phyloP scores from a whole-genome alignment of 2,797 vertebrate genomes.

The Capromys pilorides region DNA sequence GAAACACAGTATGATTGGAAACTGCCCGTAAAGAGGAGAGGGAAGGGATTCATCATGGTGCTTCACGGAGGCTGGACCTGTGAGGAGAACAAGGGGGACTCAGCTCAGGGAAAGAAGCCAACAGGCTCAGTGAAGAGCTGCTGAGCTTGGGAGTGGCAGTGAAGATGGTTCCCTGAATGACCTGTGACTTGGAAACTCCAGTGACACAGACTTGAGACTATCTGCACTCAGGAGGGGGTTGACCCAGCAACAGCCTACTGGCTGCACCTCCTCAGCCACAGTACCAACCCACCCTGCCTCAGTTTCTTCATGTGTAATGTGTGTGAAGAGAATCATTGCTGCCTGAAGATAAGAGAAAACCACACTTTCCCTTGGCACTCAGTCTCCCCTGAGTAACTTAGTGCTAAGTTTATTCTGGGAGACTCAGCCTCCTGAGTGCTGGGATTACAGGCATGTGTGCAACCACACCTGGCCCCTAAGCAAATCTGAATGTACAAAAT shows the following conservation, averaged over 20 bases:
- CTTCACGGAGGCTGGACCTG: no score
- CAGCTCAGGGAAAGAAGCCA: not conserved
- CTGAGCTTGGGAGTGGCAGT: not conserved
- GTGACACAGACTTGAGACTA: not conserved
- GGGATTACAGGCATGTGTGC: not conserved
- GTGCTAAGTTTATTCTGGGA: not conserved
- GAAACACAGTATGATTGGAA: not conserved
- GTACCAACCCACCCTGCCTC: not conserved
- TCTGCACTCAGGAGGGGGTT: not conserved
- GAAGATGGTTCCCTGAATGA: not conserved
- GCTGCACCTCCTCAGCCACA: not conserved
- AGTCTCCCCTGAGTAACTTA: not conserved
- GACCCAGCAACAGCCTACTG: not conserved
- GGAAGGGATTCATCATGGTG: not conserved
- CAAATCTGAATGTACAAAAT: not conserved
- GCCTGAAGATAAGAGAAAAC: slow-evolving; percentile 37
- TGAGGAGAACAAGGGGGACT: not conserved
- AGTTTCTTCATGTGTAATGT: not conserved
- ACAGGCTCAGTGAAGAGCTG: not conserved
- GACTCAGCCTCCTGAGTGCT: not conserved
- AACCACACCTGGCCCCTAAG: not conserved
- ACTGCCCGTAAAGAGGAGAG: not conserved
- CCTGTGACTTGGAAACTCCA: not conserved
- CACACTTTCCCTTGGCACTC: not conserved
- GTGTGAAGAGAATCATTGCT: not conserved